Base-by-base conservation (phyloP, 2,888 invertebrate genomes). In the Dinocampus coccinellae region DNA sequence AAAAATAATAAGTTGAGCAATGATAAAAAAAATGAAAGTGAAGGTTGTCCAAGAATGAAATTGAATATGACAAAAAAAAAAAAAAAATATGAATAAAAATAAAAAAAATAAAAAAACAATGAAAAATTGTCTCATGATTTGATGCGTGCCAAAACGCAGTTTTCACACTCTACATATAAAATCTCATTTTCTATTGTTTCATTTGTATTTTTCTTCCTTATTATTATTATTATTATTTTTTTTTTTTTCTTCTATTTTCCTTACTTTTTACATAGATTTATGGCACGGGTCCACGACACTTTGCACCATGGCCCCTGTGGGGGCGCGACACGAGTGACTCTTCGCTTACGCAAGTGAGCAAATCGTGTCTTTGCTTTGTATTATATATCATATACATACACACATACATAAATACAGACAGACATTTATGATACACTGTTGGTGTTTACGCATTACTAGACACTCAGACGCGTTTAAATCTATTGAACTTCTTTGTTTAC, bases 181-280 rank as follows among this genome's bases (percentile, higher is more conserved):
- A 72, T 70, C 74, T 69, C 73, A 73, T 73, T 75, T 75, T 7
- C 29, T 29, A 29, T 29, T 29, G 29, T 29, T 29, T 29, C n/a
- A n/a, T n/a, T n/a, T n/a, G n/a, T n/a, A n/a, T n/a, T n/a, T n/a
- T n/a, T n/a, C n/a, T n/a, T n/a, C n/a, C n/a, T n/a, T n/a, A n/a
- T n/a, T n/a, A n/a, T n/a, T n/a, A n/a, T n/a, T n/a, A n/a, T n/a
- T 76, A 77, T 77, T 78, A 74, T 77, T 77, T 76, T 77, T 70
- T 70, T 53, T 33, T 36, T 53, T 11, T 69, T 73, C 73, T 73
- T 77, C 73, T 75, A 75, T 73, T 75, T 78, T 75, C 75, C 33
- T 69, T 39, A 42, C 39, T 62, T 29, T 52, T 33, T 74, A 64
- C 70, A 52, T 52, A 77, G 76, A 78, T 73, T 77, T 77, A 78